Base-by-base conservation (phyloP, 2,888 invertebrate genomes). In the Athalia circularis region DNA sequence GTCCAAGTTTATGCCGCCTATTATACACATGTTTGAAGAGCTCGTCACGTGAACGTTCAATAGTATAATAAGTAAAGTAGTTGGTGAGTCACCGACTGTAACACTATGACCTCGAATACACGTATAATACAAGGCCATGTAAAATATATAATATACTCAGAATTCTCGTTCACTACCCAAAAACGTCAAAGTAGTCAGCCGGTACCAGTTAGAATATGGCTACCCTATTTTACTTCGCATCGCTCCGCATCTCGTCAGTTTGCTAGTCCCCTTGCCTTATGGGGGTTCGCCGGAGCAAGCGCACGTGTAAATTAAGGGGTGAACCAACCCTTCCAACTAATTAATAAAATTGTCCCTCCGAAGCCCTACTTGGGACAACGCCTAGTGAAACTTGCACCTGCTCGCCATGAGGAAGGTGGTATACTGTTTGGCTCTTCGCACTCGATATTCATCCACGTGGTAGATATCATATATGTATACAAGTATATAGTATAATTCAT, bases 361-460 rank as follows among this genome's bases (percentile, higher is more conserved):
- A 9, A 13, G 8, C 8, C 52, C 50, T 9, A 8, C n/a, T 9
- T 47, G 15, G 54, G 11, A 13, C 15, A 11, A 29, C 52, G 54
- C 8, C 3, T 54, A 54, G 29, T 29, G 29, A 29, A 29, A 29
- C 29, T 29, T 29, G 54, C 54, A 54, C 9, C 54, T 54, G 54
- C 54, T 54, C 54, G n/a, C 8, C 54, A 54, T 4, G 2, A 29
- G 29, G 29, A 29, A 29, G 29, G 29, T 29, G 29, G 29, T 29
- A 29, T 2, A 29, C 29, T 29, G 2, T 29, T 29, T 65, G 7
- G 47, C 65, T 65, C 48, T 68, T 52, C 29, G 52, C 68, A 54
- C 68, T 52, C 68, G 68, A 68, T 68, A 68, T 68, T 68, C 54
- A 68, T 68, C 68, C 68, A 68, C 68, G 68, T 29, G 29, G 29